Percentiles rank a stretch among this genome's conserved stretches.
Evolutionary conservation across 2,113 vertebrate genomes (phyloP).

Genomic region (Budorcas taxicolor): DNA sequence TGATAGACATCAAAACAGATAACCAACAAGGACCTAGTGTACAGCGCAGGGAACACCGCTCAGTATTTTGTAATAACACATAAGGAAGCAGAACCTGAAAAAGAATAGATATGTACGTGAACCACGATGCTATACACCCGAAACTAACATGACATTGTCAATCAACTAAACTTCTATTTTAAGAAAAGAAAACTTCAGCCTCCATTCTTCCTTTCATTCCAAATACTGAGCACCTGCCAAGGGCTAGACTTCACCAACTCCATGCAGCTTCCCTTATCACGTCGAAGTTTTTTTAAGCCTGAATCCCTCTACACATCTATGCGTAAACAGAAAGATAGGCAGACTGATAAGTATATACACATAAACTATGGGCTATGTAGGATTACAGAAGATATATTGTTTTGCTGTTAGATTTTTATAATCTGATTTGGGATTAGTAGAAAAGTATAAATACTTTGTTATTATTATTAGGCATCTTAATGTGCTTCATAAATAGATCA

Average conservation of each 20-base stretch:
- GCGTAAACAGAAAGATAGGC: not conserved
- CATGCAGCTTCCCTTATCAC: not conserved
- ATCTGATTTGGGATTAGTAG: not conserved
- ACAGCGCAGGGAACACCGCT: not conserved
- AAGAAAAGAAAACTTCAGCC: not conserved
- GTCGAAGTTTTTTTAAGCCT: not conserved
- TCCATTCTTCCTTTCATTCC: not conserved
- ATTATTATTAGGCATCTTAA: not conserved
- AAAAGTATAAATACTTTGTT: not conserved
- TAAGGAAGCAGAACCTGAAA: not conserved
- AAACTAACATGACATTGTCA: not conserved
- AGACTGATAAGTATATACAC: not conserved
- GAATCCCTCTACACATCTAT: not conserved
- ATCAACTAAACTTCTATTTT: not conserved
- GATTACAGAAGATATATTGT: not conserved
- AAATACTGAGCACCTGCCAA: too few relatives aligned
- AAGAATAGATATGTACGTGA: rapidly evolving
- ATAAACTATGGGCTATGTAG: not conserved
- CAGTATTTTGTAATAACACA: not conserved
- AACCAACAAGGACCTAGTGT: not conserved
- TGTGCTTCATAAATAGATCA: not conserved
- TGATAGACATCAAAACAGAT: not conserved
- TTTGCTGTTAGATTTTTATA: not conserved
- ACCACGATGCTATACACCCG: not conserved
- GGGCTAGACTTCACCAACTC: not conserved